Conservation (phyloP, 2,888 invertebrate genomes). For the Pinctada fucata region DNA sequence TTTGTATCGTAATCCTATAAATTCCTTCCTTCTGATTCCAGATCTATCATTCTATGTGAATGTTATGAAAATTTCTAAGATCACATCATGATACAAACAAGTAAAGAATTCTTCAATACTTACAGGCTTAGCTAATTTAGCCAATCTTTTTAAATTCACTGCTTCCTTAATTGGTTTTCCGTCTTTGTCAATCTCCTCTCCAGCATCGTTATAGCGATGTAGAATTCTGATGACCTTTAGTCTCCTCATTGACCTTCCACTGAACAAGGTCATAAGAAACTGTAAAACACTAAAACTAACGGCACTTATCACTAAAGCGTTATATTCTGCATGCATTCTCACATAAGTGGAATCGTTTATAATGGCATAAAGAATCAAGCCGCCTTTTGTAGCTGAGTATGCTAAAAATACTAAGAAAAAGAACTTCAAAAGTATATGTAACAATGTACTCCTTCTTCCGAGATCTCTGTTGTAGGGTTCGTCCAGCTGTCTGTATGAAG, state of each 20-base stretch:
- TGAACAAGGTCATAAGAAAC: constrained; percentile 55
- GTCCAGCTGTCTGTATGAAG: constrained; percentile 53
- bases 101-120: constrained; percentile 35
- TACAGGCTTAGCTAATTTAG: constrained; percentile 70
- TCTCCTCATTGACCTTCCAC: constrained; percentile 59
- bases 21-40: too few relatives aligned
- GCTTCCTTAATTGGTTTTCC: constrained; percentile 65
- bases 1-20: too few relatives aligned
- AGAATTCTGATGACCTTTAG: constrained; percentile 59
- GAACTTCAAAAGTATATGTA: constrained; percentile 47
- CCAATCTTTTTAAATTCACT: constrained; percentile 61
- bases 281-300: constrained; percentile 62
- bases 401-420: constrained; percentile 49
- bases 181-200: constrained; percentile 69
- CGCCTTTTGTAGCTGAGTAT: constrained; percentile 62
- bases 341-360: constrained; percentile 53
- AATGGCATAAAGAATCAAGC: constrained; percentile 60
- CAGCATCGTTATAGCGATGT: constrained; percentile 64
- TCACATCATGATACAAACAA: too few relatives aligned
- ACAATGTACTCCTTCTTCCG: constrained; percentile 35
- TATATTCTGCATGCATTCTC: constrained; percentile 67
- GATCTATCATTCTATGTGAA: too few relatives aligned
- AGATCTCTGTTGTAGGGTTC: constrained; percentile 49
- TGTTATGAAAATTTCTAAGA: too few relatives aligned
- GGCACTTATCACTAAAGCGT: constrained; percentile 65